Base-by-base conservation (phyloP, 2,797 vertebrate species). In the Oreochromis grahami region DNA sequence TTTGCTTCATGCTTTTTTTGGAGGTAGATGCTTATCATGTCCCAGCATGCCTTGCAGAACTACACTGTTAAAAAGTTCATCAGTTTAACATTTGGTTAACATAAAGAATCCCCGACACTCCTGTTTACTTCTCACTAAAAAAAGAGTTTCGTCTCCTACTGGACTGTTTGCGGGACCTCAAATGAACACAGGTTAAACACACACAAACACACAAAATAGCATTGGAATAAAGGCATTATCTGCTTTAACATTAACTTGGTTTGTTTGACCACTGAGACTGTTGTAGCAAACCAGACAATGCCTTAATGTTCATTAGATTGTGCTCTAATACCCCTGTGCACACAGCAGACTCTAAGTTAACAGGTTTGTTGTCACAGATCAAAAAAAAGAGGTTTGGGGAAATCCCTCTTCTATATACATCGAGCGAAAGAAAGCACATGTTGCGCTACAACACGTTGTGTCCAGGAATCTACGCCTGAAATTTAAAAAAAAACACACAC, bases 391-490 rank as follows among this genome's bases (percentile, higher is more conserved):
- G 6, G 11, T 56, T 80, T 51, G 38, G 90, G 92, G 87, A 87
- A 94, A 80, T 80, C 87, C 86, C 84, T 83, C 10, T 45, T 17
- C 41, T 29, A 7, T 32, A 55, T 38, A 45, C 45, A 45, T 45
- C 60, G 4, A 24, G 34, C 2, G 5, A 77, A 78, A 79, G 51
- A 63, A 77, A 10, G 14, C 6, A 24, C 29, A 21, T 63, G 19
- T 53, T 82, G 50, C 58, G 8, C 14, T 24, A 24, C 48, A 74
- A 78, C 38, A 70, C 38, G 79, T 2, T 24, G 19, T 48, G n/a
- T 55, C 24, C 77, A 87, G 93, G 90, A 93, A 94, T 93, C 83
- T 52, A 89, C 90, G 78, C 65, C 65, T 78, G 29, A 63, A 82
- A 24, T n/a, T 7, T 0, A 5, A 63, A 72, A 53, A 55, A 55